These are phyloP conservation scores for Lithobates sylvaticus DNA, from an alignment of 2,797 vertebrate genomes.

Conservation along the genomic window DNA sequence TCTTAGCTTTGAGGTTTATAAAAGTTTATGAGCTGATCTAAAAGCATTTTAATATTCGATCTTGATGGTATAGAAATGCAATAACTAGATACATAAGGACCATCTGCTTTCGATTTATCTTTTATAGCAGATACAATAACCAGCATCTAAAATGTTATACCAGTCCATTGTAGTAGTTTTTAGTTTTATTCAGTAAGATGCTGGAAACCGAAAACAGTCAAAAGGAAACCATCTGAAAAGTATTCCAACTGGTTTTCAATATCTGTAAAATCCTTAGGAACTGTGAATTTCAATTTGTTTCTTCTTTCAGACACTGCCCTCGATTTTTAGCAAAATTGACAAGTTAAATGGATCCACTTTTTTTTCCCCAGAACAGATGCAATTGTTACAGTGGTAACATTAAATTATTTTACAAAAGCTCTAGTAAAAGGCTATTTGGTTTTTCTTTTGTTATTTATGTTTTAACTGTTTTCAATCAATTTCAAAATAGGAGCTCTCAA, in stretches of 20 bases:
- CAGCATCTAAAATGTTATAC: background rate
- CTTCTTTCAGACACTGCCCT: constrained; percentile 17
- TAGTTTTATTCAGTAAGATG: background rate
- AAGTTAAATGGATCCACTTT: background rate
- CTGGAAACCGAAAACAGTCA: background rate
- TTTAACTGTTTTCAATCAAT: background rate
- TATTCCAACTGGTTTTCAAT: constrained; percentile 4
- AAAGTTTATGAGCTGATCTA: no score
- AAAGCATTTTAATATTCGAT: no score
- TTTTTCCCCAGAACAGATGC: background rate
- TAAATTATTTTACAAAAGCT: background rate
- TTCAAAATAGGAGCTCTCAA: background rate
- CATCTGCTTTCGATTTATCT: no score
- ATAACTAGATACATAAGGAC: no score
- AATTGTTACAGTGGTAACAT: constrained; percentile 1
- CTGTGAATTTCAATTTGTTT: background rate
- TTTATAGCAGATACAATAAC: no score
- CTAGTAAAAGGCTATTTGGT: background rate
- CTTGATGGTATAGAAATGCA: no score
- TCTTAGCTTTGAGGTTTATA: no score
- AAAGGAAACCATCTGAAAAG: background rate
- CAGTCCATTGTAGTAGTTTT: background rate
- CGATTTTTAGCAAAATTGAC: constrained; percentile 17
- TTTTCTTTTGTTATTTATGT: no score
- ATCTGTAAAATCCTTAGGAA: constrained; percentile 4